phyloP scores from a whole-genome alignment of 1,140 invertebrate species.

The Drepana arcuata region DNA sequence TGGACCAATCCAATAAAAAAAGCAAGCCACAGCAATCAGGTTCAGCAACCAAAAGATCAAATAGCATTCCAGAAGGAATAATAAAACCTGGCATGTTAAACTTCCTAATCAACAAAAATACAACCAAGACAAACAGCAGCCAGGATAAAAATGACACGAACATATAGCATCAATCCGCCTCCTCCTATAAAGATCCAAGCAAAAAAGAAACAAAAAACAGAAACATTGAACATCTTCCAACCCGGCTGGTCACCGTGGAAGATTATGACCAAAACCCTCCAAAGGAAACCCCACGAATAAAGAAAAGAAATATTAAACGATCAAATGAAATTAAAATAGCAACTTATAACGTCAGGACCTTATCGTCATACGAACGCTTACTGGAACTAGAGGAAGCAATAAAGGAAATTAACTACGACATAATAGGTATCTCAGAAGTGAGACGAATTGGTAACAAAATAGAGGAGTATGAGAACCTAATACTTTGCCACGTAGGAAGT shows the following conservation, averaged over 20 bases:
- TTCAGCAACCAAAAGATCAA: too few species aligned
- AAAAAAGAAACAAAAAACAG: conserved; percentile 3
- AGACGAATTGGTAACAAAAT: not conserved
- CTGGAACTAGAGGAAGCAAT: not conserved
- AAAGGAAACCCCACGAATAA: not conserved
- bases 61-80: too few species aligned
- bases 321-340: conserved; percentile 1
- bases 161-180: not conserved
- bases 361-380: not conserved
- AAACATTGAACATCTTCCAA: conserved; percentile 9
- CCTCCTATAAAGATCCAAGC: not conserved
- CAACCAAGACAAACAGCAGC: not conserved
- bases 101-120: not conserved
- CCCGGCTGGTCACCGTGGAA: conserved; percentile 13
- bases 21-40: not conserved
- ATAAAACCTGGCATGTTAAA: too few species aligned
- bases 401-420: not conserved
- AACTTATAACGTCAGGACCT: conserved; percentile 2
- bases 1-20: not conserved
- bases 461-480: not conserved
- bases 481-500: not conserved
- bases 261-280: conserved; percentile 12
- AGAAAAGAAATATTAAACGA: conserved; percentile 1
- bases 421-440: not conserved
- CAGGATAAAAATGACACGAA: not conserved